Evolutionary conservation across 2,797 vertebrate genomes (phyloP).

Genomic region (Champsocephalus gunnari): DNA sequence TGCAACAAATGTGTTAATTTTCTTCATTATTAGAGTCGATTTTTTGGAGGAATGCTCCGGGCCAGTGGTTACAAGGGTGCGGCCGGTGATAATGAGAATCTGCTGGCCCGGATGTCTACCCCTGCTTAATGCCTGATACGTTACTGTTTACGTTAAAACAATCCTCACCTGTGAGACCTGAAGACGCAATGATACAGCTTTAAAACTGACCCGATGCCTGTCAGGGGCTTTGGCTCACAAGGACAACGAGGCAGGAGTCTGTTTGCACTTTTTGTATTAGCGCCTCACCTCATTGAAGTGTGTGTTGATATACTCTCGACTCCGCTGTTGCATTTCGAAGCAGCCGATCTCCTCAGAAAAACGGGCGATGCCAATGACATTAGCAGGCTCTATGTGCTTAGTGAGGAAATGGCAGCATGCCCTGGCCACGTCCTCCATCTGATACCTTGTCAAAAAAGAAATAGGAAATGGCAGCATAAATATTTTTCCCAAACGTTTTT

Average conservation of each 20-base stretch:
- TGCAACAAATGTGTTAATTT: too few species aligned
- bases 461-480: background rate
- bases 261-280: background rate
- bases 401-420: constrained; percentile 88
- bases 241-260: background rate
- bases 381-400: constrained; percentile 86
- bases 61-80: too few species aligned
- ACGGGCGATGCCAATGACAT: constrained; percentile 88
- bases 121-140: background rate
- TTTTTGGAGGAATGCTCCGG: too few species aligned
- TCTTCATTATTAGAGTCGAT: too few species aligned
- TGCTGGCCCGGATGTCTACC: too few species aligned
- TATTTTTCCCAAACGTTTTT: background rate
- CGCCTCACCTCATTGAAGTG: constrained; percentile 86
- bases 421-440: constrained; percentile 87
- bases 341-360: constrained; percentile 88
- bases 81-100: too few species aligned
- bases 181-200: constrained; percentile 2
- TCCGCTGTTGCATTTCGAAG: constrained; percentile 79
- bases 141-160: background rate
- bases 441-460: constrained; percentile 71
- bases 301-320: constrained; percentile 87
- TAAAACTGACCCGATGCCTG: background rate
- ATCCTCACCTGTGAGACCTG: background rate
- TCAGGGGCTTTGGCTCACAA: background rate